Conservation (phyloP, 2,888 invertebrate genomes). For the Laspeyria flexula region DNA sequence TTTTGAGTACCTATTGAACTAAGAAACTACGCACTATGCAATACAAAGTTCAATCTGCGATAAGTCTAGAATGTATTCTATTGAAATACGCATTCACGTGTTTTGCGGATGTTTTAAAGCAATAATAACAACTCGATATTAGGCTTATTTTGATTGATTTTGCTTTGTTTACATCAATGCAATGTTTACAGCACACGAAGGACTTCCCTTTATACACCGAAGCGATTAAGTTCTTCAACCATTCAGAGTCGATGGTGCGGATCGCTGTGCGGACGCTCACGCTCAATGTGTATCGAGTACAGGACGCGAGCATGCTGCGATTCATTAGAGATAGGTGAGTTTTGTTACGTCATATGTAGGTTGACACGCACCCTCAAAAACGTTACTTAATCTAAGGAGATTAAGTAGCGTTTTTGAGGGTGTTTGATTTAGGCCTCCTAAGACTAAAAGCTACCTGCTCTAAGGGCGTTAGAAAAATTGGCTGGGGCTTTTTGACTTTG, state of each 20-base stretch:
- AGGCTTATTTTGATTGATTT: neutral
- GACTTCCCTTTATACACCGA: constrained; percentile 99
- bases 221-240: constrained; percentile 99
- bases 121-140: neutral
- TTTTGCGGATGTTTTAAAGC: too few relatives aligned
- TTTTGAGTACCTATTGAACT: too few relatives aligned
- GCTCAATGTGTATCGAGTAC: constrained; percentile 97
- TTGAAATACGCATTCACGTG: too few relatives aligned
- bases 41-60: too few relatives aligned
- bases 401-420: too few relatives aligned
- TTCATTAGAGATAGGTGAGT: constrained; percentile 95
- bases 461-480: too few relatives aligned
- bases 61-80: too few relatives aligned
- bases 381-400: too few relatives aligned
- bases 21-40: too few relatives aligned
- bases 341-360: neutral
- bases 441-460: too few relatives aligned
- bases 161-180: neutral
- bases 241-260: constrained; percentile 99
- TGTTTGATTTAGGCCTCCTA: too few relatives aligned
- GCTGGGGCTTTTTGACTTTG: too few relatives aligned
- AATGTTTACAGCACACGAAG: constrained; percentile 92
- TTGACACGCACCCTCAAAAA: neutral
- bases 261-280: constrained; percentile 99
- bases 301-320: constrained; percentile 97